Percentiles rank a stretch among this genome's conserved stretches.
Conservation (phyloP, 1,140 invertebrate species). For the Tribolium castaneum region DNA sequence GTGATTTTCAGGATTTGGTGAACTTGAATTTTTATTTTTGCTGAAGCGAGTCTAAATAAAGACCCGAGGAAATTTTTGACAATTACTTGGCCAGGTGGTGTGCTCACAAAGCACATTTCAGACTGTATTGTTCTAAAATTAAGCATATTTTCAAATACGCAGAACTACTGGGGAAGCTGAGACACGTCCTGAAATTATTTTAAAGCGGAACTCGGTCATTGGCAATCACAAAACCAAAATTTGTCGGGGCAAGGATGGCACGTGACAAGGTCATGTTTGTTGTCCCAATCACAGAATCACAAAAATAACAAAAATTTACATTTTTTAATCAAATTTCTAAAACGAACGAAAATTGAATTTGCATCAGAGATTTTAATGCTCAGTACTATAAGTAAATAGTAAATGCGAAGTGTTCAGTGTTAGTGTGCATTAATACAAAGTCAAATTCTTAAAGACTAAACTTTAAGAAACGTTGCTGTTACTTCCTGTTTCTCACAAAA, state of each 20-base stretch:
- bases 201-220: background rate
- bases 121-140: background rate
- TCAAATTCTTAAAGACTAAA: too few species aligned
- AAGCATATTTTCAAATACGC: background rate
- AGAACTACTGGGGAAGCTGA: background rate
- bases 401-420: too few species aligned
- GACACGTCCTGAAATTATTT: too few species aligned
- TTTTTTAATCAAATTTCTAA: too few species aligned
- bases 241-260: background rate
- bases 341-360: too few species aligned
- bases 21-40: constrained; percentile 26
- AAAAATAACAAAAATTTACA: background rate
- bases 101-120: background rate
- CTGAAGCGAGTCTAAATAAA: constrained; percentile 3
- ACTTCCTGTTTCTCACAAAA: too few species aligned
- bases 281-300: background rate
- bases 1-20: background rate
- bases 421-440: too few species aligned
- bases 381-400: too few species aligned
- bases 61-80: background rate
- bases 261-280: background rate
- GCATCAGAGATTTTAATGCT: too few species aligned
- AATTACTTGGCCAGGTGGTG: background rate
- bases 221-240: background rate
- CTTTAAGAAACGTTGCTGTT: too few species aligned